phyloP scores from a whole-genome alignment of 2,113 vertebrate species.

The Tichodroma muraria region DNA sequence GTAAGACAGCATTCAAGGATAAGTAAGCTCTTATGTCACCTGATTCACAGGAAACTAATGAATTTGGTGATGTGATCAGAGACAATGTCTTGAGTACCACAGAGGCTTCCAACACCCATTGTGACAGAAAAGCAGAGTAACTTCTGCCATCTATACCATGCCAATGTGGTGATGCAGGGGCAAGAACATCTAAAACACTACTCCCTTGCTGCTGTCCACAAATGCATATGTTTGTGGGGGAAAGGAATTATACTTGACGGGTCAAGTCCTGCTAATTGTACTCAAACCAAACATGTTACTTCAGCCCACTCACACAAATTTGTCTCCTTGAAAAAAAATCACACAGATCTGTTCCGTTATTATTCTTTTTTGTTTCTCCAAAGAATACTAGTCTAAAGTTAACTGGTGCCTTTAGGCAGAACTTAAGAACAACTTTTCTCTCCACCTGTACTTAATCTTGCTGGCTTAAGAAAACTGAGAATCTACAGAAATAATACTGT shows the following conservation, averaged over 20 bases:
- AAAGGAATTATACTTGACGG: neutral
- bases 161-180: neutral
- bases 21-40: neutral
- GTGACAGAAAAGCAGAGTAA: neutral
- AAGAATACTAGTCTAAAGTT: neutral
- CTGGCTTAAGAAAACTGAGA: neutral
- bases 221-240: accelerated
- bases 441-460: neutral
- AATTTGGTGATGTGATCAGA: neutral
- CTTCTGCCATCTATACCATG: neutral
- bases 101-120: neutral
- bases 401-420: neutral
- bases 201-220: neutral
- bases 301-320: neutral
- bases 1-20: neutral
- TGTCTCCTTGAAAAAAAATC: neutral
- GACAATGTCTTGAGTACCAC: neutral
- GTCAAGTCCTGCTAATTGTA: neutral
- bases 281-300: neutral
- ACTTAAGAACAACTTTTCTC: neutral
- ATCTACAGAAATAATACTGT: neutral
- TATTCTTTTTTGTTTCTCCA: neutral
- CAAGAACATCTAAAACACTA: neutral
- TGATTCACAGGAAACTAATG: neutral
- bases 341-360: neutral